Percentiles rank a stretch among this genome's conserved stretches.
Evolutionary conservation across 2,113 vertebrate genomes (phyloP).

Genomic region (Notarius lentiginosus): DNA sequence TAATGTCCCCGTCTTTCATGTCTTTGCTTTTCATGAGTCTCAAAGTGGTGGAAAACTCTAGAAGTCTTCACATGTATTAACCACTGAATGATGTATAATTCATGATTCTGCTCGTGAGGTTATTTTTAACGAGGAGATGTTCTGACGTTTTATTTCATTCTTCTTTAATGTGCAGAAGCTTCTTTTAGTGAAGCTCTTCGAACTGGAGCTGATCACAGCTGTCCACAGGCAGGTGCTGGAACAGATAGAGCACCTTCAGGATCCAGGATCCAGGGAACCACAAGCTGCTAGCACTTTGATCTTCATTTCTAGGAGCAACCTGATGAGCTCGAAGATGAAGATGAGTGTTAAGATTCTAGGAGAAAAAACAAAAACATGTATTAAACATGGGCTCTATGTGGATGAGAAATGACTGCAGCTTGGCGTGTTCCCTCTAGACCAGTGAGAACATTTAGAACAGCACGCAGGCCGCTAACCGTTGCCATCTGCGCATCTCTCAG

Average conservation of each 20-base stretch:
- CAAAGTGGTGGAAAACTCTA: conserved; percentile 56
- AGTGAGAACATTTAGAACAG: background rate
- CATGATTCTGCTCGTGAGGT: conserved; percentile 46
- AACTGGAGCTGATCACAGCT: background rate
- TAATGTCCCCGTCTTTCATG: background rate
- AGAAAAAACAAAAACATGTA: background rate
- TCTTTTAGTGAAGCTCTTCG: background rate
- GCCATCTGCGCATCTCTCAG: background rate
- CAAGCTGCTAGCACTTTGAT: conserved; percentile 47
- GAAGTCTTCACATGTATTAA: conserved; percentile 59
- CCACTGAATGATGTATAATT: conserved; percentile 62
- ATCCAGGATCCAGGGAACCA: background rate
- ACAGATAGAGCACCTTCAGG: background rate
- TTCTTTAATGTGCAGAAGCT: background rate
- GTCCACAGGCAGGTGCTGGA: background rate
- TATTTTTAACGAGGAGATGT: conserved; percentile 31
- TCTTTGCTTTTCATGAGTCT: conserved; percentile 24
- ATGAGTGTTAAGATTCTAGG: background rate
- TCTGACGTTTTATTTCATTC: conserved; percentile 5
- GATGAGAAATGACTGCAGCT: background rate
- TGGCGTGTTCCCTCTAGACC: background rate
- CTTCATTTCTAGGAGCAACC: background rate
- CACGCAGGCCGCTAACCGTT: background rate
- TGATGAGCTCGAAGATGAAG: background rate
- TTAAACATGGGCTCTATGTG: background rate